phyloP scores from a whole-genome alignment of 1,140 invertebrate genomes.

The Paraescarpia echinospica region DNA sequence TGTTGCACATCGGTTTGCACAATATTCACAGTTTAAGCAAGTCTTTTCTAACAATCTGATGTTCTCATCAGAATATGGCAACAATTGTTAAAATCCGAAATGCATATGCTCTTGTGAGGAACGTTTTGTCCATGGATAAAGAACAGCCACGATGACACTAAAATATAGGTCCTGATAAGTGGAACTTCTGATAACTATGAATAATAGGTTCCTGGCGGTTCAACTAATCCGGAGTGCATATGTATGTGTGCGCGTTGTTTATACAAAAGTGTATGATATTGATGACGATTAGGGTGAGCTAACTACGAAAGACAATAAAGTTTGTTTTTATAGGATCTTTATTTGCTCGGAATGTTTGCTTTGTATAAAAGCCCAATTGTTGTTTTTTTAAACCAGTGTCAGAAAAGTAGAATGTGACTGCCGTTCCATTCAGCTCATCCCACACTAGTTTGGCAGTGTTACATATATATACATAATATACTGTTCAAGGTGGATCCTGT shows the following conservation, averaged over 20 bases:
- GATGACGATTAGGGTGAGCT: not conserved
- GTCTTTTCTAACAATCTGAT: slow-evolving; percentile 6
- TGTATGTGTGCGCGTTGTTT: not conserved
- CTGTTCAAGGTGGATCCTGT: not conserved
- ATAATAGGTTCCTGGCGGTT: no score
- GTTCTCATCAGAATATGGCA: slow-evolving; percentile 13
- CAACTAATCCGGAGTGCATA: not conserved
- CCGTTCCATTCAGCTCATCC: not conserved
- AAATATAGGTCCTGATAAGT: no score
- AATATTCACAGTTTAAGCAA: not conserved
- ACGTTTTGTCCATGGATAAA: not conserved
- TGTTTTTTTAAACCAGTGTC: not conserved
- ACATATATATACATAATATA: not conserved
- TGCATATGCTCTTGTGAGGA: slow-evolving; percentile 2
- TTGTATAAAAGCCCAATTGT: no score
- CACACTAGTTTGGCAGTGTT: not conserved
- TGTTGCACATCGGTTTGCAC: not conserved
- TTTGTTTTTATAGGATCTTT: not conserved
- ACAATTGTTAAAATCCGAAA: slow-evolving; percentile 7
- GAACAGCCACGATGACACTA: slow-evolving; percentile 6
- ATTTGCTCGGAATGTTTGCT: no score
- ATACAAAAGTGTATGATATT: not conserved
- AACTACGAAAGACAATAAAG: not conserved
- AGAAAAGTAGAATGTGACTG: not conserved
- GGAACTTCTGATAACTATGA: no score